A percentile compares a stretch with the other conserved stretches of the same genome.
phyloP scores from a whole-genome alignment of 2,113 vertebrate species.

The Myxocyprinus asiaticus region DNA sequence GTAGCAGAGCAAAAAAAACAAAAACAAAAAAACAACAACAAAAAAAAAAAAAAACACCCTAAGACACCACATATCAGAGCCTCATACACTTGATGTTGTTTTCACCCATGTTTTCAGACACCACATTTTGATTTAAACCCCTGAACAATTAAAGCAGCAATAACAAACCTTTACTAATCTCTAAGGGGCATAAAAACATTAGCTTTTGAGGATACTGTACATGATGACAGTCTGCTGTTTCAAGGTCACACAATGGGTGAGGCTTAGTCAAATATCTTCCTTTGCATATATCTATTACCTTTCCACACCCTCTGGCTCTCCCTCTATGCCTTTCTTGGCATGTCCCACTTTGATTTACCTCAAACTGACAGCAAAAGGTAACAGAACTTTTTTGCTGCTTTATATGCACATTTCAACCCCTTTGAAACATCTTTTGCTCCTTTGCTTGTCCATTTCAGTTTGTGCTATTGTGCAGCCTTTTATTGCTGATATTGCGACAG shows the following conservation, averaged over 20 bases:
- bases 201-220: background rate
- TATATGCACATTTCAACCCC: background rate
- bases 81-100: background rate
- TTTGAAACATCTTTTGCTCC: background rate
- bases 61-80: background rate
- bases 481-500: background rate
- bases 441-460: background rate
- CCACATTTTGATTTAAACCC: background rate
- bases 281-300: background rate
- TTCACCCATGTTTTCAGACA: too few species aligned
- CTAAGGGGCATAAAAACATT: background rate
- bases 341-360: background rate
- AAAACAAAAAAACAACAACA: too few species aligned
- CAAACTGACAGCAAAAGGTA: background rate
- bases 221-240: background rate
- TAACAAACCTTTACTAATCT: background rate
- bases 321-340: background rate
- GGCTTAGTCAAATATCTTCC: constrained; percentile 12
- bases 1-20: background rate
- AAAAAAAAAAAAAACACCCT: background rate
- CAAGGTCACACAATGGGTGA: background rate
- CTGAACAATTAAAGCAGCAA: background rate
- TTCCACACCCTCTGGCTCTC: background rate
- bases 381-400: background rate
- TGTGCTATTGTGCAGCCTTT: background rate